Evolutionary conservation across 2,888 invertebrate species (phyloP), one percentile per base, ranked within the genome.

Genomic region (Allacma fusca): DNA sequence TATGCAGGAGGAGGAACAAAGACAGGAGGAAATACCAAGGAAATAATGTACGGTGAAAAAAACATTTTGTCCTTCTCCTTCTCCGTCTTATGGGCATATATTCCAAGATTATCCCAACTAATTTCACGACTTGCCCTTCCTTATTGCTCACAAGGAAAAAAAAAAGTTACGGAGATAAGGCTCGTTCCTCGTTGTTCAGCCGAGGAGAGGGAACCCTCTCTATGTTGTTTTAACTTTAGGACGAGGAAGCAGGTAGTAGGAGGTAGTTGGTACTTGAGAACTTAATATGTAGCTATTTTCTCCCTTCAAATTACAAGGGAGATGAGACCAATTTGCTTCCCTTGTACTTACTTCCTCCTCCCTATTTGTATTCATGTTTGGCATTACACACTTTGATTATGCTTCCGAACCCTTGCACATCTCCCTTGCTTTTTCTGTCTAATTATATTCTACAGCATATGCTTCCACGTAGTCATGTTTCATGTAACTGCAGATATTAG

Each of bases 71-170:
- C 73, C 29, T 73, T 24, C 40, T 26, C n/a, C 1, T n/a, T 73
- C 34, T 57, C 73, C 29, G 62, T 24, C 40, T 26, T 43, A 23
- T 68, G 50, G 21, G n/a, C n/a, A 65, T 26, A 26, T 76, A 57
- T 77, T 40, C 26, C 34, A 64, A 72, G 65, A 71, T 78, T 67
- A 78, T 75, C 75, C 71, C 44, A 43, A 29, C 79, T 79, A 79
- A 79, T 79, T 79, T 79, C 74, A 73, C 74, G 77, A 65, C 44
- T 67, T 73, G n/a, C 50, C 26, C 73, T 77, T 64, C 68, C 75
- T 70, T 5, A 50, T 50, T 12, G 50, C 50, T 50, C 16, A 5
- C 5, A 9, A 19, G n/a, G n/a, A 50, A 13, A 50, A 13, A 9
- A 9, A 9, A n/a, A 50, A 16, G 4, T 50, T n/a, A n/a, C 16